phyloP scores from a whole-genome alignment of 2,113 vertebrate genomes.

The Cynopterus brachyotis region DNA sequence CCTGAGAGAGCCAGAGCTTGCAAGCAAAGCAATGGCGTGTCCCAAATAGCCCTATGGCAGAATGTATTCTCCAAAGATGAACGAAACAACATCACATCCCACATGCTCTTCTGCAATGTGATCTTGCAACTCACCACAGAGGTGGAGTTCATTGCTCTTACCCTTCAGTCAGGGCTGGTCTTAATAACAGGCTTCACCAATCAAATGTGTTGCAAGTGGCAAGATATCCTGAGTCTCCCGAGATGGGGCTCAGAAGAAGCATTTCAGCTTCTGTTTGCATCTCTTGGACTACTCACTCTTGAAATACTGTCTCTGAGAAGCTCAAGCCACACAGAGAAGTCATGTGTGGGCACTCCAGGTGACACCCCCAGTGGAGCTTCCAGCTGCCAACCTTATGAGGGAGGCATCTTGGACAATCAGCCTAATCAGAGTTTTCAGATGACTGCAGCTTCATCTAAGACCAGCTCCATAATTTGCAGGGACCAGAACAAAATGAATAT shows the following conservation, averaged over 20 bases:
- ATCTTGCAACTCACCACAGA: conserved; percentile 1
- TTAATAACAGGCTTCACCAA: background rate
- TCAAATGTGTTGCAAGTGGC: background rate
- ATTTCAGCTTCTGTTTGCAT: background rate
- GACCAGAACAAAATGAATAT: background rate
- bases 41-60: background rate
- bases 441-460: background rate
- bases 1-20: background rate
- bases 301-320: background rate
- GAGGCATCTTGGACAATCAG: background rate
- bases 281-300: background rate
- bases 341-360: background rate
- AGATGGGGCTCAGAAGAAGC: background rate
- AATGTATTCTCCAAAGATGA: background rate
- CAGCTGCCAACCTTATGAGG: background rate
- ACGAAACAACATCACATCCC: background rate
- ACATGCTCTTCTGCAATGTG: background rate
- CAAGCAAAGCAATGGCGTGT: background rate
- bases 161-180: background rate
- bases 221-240: background rate
- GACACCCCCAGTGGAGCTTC: background rate
- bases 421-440: background rate
- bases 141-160: background rate
- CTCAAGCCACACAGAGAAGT: background rate
- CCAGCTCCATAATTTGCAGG: background rate